Evolutionary conservation across 2,113 vertebrate species (phyloP).

Genomic region (Sinosuthora webbiana): DNA sequence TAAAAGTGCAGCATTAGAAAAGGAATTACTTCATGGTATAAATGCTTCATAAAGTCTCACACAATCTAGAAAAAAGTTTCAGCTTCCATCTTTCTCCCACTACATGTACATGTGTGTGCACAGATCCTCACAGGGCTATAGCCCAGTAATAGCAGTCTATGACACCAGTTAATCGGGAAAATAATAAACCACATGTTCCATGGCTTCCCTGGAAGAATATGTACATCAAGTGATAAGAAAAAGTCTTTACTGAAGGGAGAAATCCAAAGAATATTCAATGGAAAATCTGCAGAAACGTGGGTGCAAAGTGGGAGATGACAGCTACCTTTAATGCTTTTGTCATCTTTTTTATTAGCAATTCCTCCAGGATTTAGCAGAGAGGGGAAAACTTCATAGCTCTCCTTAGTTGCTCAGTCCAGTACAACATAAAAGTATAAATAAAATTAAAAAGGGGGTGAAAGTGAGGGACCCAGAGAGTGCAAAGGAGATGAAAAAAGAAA

Average conservation of each 20-base stretch:
- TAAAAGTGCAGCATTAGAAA: background rate
- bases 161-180: background rate
- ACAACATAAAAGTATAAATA: background rate
- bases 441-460: slow-evolving; percentile 4
- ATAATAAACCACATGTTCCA: background rate
- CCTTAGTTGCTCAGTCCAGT: background rate
- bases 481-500: slow-evolving; percentile 19
- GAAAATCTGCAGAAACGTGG: background rate
- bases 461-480: background rate
- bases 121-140: background rate
- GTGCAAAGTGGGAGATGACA: background rate
- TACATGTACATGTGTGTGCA: background rate
- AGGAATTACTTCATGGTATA: background rate
- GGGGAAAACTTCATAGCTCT: background rate
- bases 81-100: background rate
- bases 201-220: background rate
- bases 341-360: background rate
- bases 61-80: background rate
- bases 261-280: background rate
- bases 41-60: background rate
- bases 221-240: background rate
- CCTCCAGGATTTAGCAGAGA: background rate
- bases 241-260: background rate
- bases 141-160: background rate
- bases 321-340: background rate